A percentile compares a stretch with the other conserved stretches of the same genome.
phyloP scores from a whole-genome alignment of 2,888 invertebrate species.

The Neoascia interrupta region DNA sequence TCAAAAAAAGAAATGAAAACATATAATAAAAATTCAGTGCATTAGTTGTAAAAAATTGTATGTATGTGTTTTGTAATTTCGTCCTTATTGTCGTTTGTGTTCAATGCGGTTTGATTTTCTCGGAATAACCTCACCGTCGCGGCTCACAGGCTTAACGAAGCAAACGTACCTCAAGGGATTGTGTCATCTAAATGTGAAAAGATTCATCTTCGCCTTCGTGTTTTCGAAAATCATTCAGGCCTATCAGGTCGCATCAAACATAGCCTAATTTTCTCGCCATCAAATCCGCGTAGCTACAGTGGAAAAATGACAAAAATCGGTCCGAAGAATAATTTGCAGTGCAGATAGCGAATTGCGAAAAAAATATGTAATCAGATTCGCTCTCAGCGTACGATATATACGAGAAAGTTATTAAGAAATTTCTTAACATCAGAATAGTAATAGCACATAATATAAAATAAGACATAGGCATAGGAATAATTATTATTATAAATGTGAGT shows the following conservation, averaged over 20 bases:
- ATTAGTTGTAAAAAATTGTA: background rate
- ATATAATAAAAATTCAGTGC: conserved; percentile 23
- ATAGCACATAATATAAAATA: conserved; percentile 28
- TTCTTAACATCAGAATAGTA: conserved; percentile 19
- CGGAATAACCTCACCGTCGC: conserved; percentile 46
- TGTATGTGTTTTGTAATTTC: too few relatives aligned
- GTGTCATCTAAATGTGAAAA: conserved; percentile 38
- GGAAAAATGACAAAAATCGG: conserved; percentile 33
- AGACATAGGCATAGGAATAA: too few relatives aligned
- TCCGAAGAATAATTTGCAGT: conserved; percentile 1
- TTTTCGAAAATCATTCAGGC: conserved; percentile 33
- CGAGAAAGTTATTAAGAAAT: conserved; percentile 1
- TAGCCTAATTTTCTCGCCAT: conserved; percentile 17
- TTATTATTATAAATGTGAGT: conserved; percentile 47
- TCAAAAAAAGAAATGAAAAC: conserved; percentile 29
- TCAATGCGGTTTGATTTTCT: conserved; percentile 8
- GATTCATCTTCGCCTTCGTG: conserved; percentile 26
- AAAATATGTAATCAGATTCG: too few relatives aligned
- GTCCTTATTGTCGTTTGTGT: background rate
- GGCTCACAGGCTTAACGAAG: conserved; percentile 20
- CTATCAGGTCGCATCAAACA: too few relatives aligned
- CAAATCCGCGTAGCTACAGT: background rate
- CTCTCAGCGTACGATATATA: too few relatives aligned
- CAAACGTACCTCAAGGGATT: conserved; percentile 37
- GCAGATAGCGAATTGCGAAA: conserved; percentile 12